Evolutionary conservation across 2,888 invertebrate genomes (phyloP).

Genomic region (Uloborus plumipes): DNA sequence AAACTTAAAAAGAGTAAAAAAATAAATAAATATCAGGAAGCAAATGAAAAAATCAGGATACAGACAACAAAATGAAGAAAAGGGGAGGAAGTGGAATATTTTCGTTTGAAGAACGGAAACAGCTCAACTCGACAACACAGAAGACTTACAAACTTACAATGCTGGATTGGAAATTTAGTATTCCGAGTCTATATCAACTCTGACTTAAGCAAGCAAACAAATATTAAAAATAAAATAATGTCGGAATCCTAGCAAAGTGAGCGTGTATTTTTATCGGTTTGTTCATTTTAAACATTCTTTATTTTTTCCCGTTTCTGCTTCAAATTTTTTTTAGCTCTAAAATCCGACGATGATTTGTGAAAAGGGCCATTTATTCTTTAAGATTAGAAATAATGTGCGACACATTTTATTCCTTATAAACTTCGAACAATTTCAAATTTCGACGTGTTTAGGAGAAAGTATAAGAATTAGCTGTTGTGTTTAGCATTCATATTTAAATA

Average conservation of each 20-base stretch:
- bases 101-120: conserved; percentile 41
- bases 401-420: too few relatives aligned
- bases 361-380: too few relatives aligned
- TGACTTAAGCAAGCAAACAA: conserved; percentile 40
- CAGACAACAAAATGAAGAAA: conserved; percentile 32
- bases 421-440: too few relatives aligned
- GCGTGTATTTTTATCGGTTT: background rate
- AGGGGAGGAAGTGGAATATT: conserved; percentile 17
- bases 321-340: too few relatives aligned
- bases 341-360: too few relatives aligned
- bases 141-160: conserved; percentile 41
- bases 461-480: too few relatives aligned
- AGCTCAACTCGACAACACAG: conserved; percentile 41
- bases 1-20: conserved; percentile 31
- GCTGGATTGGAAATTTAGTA: conserved; percentile 61
- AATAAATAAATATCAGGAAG: conserved; percentile 7
- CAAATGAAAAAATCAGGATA: conserved; percentile 33
- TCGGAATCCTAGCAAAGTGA: background rate
- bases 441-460: too few relatives aligned
- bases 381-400: too few relatives aligned
- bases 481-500: too few relatives aligned
- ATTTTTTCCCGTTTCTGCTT: too few relatives aligned
- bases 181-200: conserved; percentile 52
- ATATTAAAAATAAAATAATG: conserved; percentile 53
- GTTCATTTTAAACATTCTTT: too few relatives aligned